Percentiles rank a stretch among this genome's conserved stretches.
Conservation (phyloP, 1,140 invertebrate genomes). For the Apis cerana region DNA sequence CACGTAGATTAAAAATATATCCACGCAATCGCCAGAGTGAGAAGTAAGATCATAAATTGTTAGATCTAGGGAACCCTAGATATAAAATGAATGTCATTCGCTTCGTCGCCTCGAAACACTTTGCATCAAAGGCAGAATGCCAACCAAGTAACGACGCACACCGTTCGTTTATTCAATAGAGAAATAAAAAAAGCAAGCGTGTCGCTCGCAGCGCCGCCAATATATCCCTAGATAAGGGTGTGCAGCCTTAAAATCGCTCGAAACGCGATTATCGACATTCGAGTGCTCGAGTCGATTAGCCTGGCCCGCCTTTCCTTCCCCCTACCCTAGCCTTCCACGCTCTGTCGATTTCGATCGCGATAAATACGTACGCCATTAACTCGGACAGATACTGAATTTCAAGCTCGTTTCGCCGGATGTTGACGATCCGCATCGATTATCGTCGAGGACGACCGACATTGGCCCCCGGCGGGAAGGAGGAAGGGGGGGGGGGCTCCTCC, state of each 20-base stretch:
- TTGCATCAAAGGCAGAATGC: conserved; percentile 28
- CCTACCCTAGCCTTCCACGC: conserved; percentile 6
- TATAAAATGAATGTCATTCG: conserved; percentile 18
- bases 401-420: conserved; percentile 26
- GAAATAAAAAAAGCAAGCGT: not conserved
- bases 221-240: conserved; percentile 30
- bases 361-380: conserved; percentile 42
- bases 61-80: not conserved
- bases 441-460: not conserved
- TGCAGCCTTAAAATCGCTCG: not conserved
- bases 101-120: conserved; percentile 11
- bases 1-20: not conserved
- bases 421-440: conserved; percentile 35
- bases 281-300: conserved; percentile 19
- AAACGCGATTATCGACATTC: conserved; percentile 32
- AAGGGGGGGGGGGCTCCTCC: not conserved
- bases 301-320: not conserved
- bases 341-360: conserved; percentile 39
- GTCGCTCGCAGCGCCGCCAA: not conserved
- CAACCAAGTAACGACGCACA: conserved; percentile 25
- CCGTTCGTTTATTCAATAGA: too few species aligned
- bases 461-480: too few species aligned
- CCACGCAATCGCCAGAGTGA: too few species aligned
- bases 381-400: conserved; percentile 26
- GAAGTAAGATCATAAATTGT: not conserved